A percentile compares a stretch with the other conserved stretches of the same genome.
These are phyloP conservation scores for Suillia variegata DNA, from an alignment of 2,888 invertebrate genomes.

Conservation along the genomic window DNA sequence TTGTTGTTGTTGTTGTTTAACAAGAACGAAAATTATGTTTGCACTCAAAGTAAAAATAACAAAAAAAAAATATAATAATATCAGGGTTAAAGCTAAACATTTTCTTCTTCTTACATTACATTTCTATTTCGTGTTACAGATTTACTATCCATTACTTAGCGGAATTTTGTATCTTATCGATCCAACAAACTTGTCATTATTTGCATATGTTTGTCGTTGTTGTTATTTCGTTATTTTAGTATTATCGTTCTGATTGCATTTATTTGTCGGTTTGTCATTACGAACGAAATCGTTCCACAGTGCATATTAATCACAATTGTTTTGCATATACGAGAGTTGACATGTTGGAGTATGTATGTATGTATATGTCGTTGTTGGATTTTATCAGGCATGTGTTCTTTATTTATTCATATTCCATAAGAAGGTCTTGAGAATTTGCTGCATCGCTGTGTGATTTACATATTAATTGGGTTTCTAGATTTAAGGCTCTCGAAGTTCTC, in stretches of 20 bases:
- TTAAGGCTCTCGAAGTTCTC: no score
- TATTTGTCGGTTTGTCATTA: background rate
- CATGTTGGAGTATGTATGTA: background rate
- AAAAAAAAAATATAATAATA: no score
- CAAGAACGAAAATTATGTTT: no score
- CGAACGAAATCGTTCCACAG: background rate
- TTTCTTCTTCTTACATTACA: no score
- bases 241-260: no score
- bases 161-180: background rate
- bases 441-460: background rate
- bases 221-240: no score
- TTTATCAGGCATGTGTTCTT: slow-evolving; percentile 3
- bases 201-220: no score
- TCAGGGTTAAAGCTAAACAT: no score
- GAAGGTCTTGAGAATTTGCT: slow-evolving; percentile 4
- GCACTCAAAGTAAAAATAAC: no score
- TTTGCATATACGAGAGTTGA: background rate
- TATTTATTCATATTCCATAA: slow-evolving; percentile 4
- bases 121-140: no score
- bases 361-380: background rate
- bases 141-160: no score
- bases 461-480: background rate
- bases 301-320: slow-evolving; percentile 1
- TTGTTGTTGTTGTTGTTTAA: no score
- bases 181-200: background rate